These are phyloP conservation scores for Perodicticus potto DNA, from an alignment of 2,797 vertebrate species.

Conservation along the genomic window DNA sequence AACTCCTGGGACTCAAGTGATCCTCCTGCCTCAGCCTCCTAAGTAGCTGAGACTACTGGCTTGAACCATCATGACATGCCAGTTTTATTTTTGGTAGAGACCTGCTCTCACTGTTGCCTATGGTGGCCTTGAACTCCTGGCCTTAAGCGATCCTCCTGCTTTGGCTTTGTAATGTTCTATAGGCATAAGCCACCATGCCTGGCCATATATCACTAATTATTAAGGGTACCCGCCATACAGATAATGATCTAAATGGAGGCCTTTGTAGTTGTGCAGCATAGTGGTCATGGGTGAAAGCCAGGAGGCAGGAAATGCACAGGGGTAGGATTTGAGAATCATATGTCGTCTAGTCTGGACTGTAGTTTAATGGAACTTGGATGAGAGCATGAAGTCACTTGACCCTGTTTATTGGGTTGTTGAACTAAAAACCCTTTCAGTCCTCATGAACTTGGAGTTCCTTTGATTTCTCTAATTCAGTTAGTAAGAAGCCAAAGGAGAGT, in stretches of 20 bases:
- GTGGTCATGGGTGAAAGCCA: background rate
- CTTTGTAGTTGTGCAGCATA: background rate
- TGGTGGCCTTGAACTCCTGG: background rate
- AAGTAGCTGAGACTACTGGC: background rate
- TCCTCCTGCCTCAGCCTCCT: background rate
- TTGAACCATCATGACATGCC: background rate
- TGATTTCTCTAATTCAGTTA: conserved; percentile 27
- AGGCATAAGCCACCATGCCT: background rate
- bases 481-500: background rate
- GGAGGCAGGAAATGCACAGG: background rate
- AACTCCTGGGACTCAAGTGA: background rate
- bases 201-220: background rate
- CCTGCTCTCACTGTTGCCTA: background rate
- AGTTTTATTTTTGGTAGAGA: background rate
- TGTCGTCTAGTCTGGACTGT: background rate
- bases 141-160: background rate
- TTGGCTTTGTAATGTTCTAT: background rate
- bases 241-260: background rate
- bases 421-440: background rate
- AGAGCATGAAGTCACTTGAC: background rate
- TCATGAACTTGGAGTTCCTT: background rate
- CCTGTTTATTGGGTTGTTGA: background rate
- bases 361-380: background rate
- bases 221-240: background rate
- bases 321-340: background rate